Evolutionary conservation across 2,888 invertebrate species (phyloP), one percentile per base, ranked within the genome.

Genomic region (Crocallis elinguaria): DNA sequence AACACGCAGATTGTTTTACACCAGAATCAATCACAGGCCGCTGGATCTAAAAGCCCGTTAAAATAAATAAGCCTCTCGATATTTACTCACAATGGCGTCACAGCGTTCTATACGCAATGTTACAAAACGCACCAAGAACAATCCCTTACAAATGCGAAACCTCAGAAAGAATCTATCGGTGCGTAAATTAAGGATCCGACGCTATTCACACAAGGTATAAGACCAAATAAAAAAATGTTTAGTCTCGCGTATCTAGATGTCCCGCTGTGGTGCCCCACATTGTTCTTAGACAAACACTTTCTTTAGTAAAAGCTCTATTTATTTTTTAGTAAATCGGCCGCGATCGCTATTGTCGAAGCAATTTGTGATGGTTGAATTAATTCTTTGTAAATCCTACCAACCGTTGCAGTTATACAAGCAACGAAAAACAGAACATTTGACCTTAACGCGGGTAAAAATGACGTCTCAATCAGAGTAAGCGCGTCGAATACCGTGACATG

Each of bases 241-340:
- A 72, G 73, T 73, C 73, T 75, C 71, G 74, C 78, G 82, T 84
- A 87, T 86, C 86, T 86, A 84, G 88, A 86, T 87, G 82, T 77
- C 91, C 90, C 89, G 90, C 90, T 90, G 91, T 69, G 90, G 90
- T 85, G 67, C 73, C 61, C 73, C 69, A 68, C 77, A 84, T 89
- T 90, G 89, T 90, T 89, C 90, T 89, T 88, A 84, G 81, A 90
- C 89, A 90, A 90, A 91, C 87, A 89, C 86, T 88, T 88, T 89
- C 84, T 84, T 87, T 77, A 79, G 71, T 77, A 82, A 83, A 79
- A 79, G 70, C 66, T 64, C 75, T 86, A 82, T 84, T 79, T 79
- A 75, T 86, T 84, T 84, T 87, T 84, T 82, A 79, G 72, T 78
- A 77, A 78, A 83, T 82, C 78, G 71, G 71, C 75, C 74, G 65